Evolutionary conservation across 2,797 vertebrate genomes (phyloP).

Genomic region (Schizopygopsis malacanthus): DNA sequence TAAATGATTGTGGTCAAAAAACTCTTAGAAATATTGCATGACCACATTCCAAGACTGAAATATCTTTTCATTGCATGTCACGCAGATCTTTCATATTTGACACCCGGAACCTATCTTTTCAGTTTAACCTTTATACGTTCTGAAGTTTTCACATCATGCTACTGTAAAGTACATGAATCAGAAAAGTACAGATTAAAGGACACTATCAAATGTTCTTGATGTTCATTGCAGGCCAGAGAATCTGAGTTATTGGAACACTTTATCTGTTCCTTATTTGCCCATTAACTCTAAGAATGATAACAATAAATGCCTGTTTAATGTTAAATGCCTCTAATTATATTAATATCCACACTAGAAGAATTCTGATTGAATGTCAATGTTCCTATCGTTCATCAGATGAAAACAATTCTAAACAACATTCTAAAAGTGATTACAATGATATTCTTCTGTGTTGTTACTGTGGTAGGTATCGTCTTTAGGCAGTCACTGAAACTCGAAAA

Average conservation of each 20-base stretch:
- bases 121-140: neutral
- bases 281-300: neutral
- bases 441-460: neutral
- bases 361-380: neutral
- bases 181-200: neutral
- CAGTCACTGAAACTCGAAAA: neutral
- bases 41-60: neutral
- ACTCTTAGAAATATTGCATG: neutral
- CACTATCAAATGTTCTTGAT: no score
- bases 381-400: neutral
- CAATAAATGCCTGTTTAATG: neutral
- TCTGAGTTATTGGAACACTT: neutral
- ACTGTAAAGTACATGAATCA: neutral
- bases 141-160: neutral
- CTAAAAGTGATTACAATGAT: neutral
- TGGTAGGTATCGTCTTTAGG: neutral
- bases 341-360: neutral
- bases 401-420: neutral
- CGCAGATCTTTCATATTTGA: neutral
- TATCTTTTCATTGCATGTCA: neutral
- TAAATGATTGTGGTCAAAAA: neutral
- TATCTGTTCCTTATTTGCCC: neutral
- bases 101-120: neutral
- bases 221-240: neutral
- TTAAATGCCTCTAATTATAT: neutral